A percentile compares a stretch with the other conserved stretches of the same genome.
Conservation (phyloP, 2,797 vertebrate species). For the Amphiprion clarkii region DNA sequence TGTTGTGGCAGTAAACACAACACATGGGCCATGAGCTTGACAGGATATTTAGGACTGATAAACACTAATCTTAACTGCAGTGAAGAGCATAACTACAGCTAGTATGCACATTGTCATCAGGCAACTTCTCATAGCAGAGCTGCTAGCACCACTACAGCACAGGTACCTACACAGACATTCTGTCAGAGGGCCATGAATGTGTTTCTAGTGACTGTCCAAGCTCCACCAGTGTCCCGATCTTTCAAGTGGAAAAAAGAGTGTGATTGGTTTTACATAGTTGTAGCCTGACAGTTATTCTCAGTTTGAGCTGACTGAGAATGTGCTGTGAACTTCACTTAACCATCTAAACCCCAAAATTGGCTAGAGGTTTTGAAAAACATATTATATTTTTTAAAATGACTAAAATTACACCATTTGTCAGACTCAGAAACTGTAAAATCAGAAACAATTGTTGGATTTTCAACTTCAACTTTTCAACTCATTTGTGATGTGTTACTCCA, state of each 20-base stretch:
- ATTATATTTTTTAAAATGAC: too few relatives aligned
- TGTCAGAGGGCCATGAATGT: background rate
- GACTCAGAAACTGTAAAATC: too few relatives aligned
- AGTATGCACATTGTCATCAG: background rate
- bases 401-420: too few relatives aligned
- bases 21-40: background rate
- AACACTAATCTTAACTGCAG: background rate
- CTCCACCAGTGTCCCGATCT: background rate
- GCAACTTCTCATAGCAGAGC: background rate
- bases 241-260: background rate
- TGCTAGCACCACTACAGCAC: background rate
- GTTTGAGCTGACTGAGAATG: background rate
- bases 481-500: too few relatives aligned
- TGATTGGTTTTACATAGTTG: background rate
- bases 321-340: background rate
- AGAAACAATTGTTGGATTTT: too few relatives aligned
- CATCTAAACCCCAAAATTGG: too few relatives aligned
- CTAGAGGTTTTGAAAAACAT: too few relatives aligned
- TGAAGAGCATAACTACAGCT: background rate
- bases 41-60: background rate
- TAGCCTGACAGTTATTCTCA: background rate
- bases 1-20: background rate
- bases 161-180: background rate
- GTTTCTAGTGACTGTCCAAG: background rate
- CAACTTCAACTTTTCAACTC: too few relatives aligned